A percentile compares a stretch with the other conserved stretches of the same genome.
Conservation (phyloP, 2,113 vertebrate species). For the Pluvialis apricaria region DNA sequence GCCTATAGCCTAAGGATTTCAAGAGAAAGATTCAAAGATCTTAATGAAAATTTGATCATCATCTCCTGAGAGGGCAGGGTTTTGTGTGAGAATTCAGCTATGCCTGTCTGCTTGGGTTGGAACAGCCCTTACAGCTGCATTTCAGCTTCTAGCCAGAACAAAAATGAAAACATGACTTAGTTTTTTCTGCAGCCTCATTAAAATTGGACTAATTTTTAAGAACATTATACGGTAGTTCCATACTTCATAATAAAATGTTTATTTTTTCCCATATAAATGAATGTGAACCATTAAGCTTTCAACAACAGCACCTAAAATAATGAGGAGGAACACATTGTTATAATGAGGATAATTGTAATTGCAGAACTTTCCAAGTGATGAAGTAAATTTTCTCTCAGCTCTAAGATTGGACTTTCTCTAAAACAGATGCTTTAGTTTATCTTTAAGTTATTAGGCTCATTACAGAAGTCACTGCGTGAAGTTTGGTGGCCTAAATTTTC, state of each 20-base stretch:
- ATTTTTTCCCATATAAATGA: constrained; percentile 29
- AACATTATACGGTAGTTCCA: background rate
- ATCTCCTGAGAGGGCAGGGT: background rate
- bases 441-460: constrained; percentile 7
- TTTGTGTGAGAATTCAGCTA: background rate
- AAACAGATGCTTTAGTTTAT: constrained; percentile 13
- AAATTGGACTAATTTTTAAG: constrained; percentile 41
- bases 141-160: background rate
- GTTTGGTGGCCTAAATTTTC: constrained; percentile 5
- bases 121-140: background rate
- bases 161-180: constrained; percentile 31
- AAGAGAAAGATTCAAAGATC: background rate
- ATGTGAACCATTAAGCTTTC: constrained; percentile 46
- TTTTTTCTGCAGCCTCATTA: constrained; percentile 39
- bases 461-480: background rate
- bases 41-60: constrained; percentile 32
- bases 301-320: constrained; percentile 43
- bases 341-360: constrained; percentile 55
- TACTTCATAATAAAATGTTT: constrained; percentile 51
- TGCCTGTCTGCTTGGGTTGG: background rate
- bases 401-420: background rate
- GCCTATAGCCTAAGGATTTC: constrained; percentile 11
- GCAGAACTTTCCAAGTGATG: constrained; percentile 35
- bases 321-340: constrained; percentile 37
- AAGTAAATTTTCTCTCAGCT: constrained; percentile 37